These are phyloP conservation scores for Leptopilina boulardi DNA, from an alignment of 1,140 invertebrate genomes.

Conservation along the genomic window DNA sequence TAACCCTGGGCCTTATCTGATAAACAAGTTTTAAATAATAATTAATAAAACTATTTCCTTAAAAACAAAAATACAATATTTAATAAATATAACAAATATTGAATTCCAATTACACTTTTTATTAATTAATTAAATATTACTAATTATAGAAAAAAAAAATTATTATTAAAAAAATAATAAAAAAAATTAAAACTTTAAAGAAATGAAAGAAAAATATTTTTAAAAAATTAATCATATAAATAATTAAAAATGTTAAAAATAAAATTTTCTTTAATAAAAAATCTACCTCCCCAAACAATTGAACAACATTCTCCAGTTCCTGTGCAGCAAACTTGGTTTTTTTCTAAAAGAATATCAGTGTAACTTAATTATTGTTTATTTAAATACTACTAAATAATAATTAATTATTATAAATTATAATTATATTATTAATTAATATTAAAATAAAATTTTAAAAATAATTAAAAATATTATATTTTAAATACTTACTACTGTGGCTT, in stretches of 20 bases:
- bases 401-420: background rate
- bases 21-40: background rate
- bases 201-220: too few relatives aligned
- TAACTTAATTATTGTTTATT: background rate
- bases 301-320: background rate
- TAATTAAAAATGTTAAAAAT: too few relatives aligned
- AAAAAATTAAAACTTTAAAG: too few relatives aligned
- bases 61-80: background rate
- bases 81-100: too few relatives aligned
- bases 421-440: background rate
- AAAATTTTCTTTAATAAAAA: too few relatives aligned
- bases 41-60: background rate
- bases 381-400: background rate
- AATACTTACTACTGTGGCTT: background rate
- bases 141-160: too few relatives aligned
- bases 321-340: background rate
- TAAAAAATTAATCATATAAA: too few relatives aligned
- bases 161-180: too few relatives aligned
- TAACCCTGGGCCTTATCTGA: background rate
- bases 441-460: background rate
- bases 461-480: background rate
- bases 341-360: background rate
- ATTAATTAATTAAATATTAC: too few relatives aligned
- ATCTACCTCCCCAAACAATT: background rate
- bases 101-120: too few relatives aligned